phyloP scores from a whole-genome alignment of 2,113 vertebrate species.

The Geococcyx californianus region DNA sequence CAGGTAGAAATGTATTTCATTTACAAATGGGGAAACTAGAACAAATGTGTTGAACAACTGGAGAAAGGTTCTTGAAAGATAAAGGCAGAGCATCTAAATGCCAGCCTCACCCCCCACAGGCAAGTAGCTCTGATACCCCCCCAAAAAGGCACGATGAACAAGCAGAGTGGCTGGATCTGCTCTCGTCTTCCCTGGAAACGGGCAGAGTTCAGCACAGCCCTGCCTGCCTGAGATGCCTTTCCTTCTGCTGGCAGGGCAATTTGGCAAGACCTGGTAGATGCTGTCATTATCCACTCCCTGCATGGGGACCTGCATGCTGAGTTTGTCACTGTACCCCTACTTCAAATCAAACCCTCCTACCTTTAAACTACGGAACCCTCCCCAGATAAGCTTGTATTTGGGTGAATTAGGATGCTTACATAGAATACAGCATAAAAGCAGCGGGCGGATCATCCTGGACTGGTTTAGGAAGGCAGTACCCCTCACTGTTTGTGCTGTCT shows the following conservation, averaged over 20 bases:
- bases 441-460: accelerated
- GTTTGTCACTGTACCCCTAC: not conserved
- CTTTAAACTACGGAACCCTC: not conserved
- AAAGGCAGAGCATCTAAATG: not conserved
- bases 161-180: not conserved
- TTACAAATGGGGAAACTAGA: not conserved
- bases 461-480: not conserved
- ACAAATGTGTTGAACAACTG: not conserved
- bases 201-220: not conserved
- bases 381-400: not conserved
- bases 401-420: not conserved
- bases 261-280: not conserved
- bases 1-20: not conserved
- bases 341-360: not conserved
- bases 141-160: not conserved
- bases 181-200: not conserved
- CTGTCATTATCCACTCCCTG: not conserved
- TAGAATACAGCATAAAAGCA: not conserved
- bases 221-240: not conserved
- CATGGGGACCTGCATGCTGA: accelerated
- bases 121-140: not conserved
- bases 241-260: not conserved
- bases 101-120: not conserved
- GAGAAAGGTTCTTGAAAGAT: not conserved
- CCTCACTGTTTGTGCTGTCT: not conserved